Percentiles rank a stretch among this genome's conserved stretches.
Conservation (phyloP, 2,888 invertebrate species). For the Drosophila lutescens region DNA sequence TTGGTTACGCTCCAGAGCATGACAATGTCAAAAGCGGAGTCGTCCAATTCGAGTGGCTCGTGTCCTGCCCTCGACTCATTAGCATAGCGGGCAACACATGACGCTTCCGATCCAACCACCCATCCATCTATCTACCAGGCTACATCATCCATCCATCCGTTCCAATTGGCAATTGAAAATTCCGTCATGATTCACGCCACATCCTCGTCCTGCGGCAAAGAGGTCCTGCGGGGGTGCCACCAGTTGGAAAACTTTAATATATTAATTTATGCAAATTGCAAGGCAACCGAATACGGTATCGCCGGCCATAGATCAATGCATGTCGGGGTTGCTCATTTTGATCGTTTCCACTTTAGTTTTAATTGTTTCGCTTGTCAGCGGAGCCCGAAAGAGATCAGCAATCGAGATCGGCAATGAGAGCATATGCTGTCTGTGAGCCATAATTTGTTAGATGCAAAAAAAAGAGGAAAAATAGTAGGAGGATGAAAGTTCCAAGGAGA, state of each 20-base stretch:
- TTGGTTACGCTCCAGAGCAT: slow-evolving; percentile 81
- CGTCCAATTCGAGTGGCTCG: slow-evolving; percentile 42
- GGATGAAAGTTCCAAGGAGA: slow-evolving; percentile 2
- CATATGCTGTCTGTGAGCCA: slow-evolving; percentile 47
- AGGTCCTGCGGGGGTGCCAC: slow-evolving; percentile 57
- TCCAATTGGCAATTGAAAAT: slow-evolving; percentile 69
- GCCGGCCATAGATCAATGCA: slow-evolving; percentile 53
- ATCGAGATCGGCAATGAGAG: slow-evolving; percentile 10
- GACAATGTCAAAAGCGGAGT: slow-evolving; percentile 66
- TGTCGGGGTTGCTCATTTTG: slow-evolving; percentile 74
- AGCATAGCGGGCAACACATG: slow-evolving; percentile 64
- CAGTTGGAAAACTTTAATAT: slow-evolving; percentile 61
- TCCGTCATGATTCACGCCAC: slow-evolving; percentile 72
- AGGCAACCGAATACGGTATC: too few relatives aligned
- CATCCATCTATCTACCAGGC: neutral
- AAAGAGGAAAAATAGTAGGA: slow-evolving; percentile 1
- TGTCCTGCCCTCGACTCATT: slow-evolving; percentile 62
- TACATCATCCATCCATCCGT: slow-evolving; percentile 42
- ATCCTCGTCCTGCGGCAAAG: slow-evolving; percentile 44
- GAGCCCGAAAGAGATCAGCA: slow-evolving; percentile 31
- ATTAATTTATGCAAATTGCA: slow-evolving; percentile 82
- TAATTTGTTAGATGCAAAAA: slow-evolving; percentile 61
- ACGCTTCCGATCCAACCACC: slow-evolving; percentile 43
- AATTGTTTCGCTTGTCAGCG: slow-evolving; percentile 81
- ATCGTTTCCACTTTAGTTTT: slow-evolving; percentile 83